Conservation (phyloP, 2,797 vertebrate species). For the Scolopax rusticola region DNA sequence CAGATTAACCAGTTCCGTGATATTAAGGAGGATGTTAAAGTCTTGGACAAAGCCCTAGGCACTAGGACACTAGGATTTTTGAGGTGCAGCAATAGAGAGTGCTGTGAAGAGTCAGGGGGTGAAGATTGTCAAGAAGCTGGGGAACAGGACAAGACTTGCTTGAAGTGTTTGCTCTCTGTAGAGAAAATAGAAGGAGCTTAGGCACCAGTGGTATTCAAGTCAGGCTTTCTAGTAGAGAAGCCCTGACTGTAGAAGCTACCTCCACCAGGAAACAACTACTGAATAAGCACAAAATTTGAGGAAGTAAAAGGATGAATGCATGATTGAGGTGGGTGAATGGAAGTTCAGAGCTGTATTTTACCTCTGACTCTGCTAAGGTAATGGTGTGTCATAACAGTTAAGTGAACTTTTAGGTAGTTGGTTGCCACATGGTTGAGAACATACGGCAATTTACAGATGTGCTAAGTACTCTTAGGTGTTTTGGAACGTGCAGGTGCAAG, state of each 20-base stretch:
- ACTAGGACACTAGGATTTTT: background rate
- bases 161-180: background rate
- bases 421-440: background rate
- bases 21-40: fast-evolving
- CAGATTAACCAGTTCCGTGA: background rate
- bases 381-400: background rate
- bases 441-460: background rate
- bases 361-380: background rate
- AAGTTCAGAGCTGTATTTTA: background rate
- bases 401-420: background rate
- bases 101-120: background rate
- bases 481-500: background rate
- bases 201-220: background rate
- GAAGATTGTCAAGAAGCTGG: background rate
- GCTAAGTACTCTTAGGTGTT: background rate
- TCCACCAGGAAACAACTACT: background rate
- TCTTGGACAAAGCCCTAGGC: background rate
- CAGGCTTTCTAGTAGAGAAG: background rate
- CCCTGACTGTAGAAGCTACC: background rate
- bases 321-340: background rate
- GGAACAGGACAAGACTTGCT: background rate
- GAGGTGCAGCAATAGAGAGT: background rate
- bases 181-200: background rate
- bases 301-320: background rate
- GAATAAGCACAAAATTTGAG: background rate